phyloP scores from a whole-genome alignment of 2,113 vertebrate genomes.

The Cyprinodon brontotheroides region DNA sequence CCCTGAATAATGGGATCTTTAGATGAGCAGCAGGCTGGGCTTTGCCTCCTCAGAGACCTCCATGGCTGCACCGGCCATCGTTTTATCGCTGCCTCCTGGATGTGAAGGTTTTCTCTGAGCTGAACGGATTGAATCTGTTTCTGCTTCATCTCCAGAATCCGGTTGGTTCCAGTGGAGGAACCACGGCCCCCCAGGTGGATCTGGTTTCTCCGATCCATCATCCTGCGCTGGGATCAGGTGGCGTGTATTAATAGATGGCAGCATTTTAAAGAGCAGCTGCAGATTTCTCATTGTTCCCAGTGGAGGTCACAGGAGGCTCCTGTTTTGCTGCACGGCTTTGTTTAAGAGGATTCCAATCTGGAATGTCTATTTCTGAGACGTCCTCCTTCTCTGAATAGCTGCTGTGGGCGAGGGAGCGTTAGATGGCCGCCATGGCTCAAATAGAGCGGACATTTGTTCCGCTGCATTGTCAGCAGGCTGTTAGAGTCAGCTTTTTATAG shows the following conservation, averaged over 20 bases:
- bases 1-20: no score
- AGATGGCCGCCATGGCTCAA: constrained; percentile 62
- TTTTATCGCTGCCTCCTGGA: no score
- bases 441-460: constrained; percentile 64
- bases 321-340: constrained; percentile 12
- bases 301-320: constrained; percentile 25
- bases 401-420: constrained; percentile 46
- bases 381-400: constrained; percentile 60
- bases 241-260: constrained; percentile 37
- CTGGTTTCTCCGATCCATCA: not conserved
- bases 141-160: not conserved
- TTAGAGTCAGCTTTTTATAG: constrained; percentile 48
- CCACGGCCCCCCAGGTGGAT: not conserved
- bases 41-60: no score
- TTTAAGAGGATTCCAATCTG: constrained; percentile 11
- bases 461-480: constrained; percentile 49
- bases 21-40: no score
- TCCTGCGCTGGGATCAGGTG: constrained; percentile 17
- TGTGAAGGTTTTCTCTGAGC: no score
- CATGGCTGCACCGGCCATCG: no score
- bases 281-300: constrained; percentile 39
- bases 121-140: not conserved
- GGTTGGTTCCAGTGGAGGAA: not conserved
- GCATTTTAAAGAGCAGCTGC: constrained; percentile 25
- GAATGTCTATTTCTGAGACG: constrained; percentile 58